Evolutionary conservation across 2,113 vertebrate genomes (phyloP).

Genomic region (Lepus timidus): DNA sequence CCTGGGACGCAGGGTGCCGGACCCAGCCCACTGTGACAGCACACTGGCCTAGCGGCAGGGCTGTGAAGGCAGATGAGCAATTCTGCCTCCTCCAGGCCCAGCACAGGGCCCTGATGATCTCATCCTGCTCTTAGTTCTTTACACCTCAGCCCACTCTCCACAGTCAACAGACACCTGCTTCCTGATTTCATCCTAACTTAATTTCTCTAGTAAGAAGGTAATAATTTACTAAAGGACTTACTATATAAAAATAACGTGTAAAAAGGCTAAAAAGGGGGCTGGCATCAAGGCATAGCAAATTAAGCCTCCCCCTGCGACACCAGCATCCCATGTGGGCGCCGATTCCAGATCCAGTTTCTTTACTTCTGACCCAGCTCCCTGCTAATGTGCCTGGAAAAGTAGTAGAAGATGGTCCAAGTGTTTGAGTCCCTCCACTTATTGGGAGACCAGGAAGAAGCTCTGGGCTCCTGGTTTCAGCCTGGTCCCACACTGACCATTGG

Average conservation of each 20-base stretch:
- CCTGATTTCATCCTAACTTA: background rate
- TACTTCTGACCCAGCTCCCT: too few species aligned
- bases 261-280: slow-evolving; percentile 4
- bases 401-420: too few species aligned
- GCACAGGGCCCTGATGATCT: background rate
- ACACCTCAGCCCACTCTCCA: background rate
- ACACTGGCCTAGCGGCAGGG: slow-evolving; percentile 28
- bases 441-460: too few species aligned
- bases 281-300: too few species aligned
- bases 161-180: background rate
- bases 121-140: slow-evolving; percentile 2
- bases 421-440: too few species aligned
- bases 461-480: too few species aligned
- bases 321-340: too few species aligned
- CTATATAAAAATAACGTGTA: background rate
- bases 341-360: too few species aligned
- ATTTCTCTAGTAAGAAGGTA: slow-evolving; percentile 1
- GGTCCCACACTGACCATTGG: too few species aligned
- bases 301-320: too few species aligned
- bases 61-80: slow-evolving; percentile 56
- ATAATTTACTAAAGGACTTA: background rate
- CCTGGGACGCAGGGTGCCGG: background rate
- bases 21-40: slow-evolving; percentile 5
- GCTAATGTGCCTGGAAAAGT: too few species aligned
- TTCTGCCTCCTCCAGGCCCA: background rate